These are phyloP conservation scores for Euphonia xanthogaster DNA, from an alignment of 2,797 vertebrate genomes.

Conservation along the genomic window DNA sequence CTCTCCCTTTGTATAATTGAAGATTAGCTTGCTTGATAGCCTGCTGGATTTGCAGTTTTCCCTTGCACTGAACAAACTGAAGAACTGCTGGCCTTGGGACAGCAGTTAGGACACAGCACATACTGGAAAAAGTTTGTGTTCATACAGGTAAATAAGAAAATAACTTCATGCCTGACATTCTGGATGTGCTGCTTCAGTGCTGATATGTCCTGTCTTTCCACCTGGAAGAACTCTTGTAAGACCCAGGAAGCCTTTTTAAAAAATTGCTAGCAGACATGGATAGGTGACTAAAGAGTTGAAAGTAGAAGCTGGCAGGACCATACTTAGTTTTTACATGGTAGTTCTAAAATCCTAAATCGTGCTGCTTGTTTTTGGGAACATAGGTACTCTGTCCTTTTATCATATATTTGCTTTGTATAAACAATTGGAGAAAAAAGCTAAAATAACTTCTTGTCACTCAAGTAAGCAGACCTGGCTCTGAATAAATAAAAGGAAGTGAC, in stretches of 20 bases:
- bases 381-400: background rate
- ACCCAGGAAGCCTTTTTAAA: background rate
- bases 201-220: background rate
- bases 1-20: background rate
- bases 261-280: background rate
- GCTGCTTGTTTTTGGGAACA: background rate
- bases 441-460: background rate
- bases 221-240: background rate
- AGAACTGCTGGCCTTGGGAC: background rate
- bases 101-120: background rate
- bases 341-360: background rate
- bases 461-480: background rate
- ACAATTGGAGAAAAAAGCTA: background rate
- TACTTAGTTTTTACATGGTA: background rate
- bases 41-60: constrained; percentile 28
- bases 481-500: background rate
- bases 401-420: background rate
- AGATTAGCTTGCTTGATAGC: background rate
- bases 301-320: background rate
- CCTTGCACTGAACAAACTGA: background rate
- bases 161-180: background rate
- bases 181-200: background rate
- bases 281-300: background rate
- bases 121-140: background rate
- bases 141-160: background rate